Evolutionary conservation across 2,113 vertebrate species (phyloP), one percentile per base, ranked within the genome.

Genomic region (zebrafish (Danio rerio)): DNA sequence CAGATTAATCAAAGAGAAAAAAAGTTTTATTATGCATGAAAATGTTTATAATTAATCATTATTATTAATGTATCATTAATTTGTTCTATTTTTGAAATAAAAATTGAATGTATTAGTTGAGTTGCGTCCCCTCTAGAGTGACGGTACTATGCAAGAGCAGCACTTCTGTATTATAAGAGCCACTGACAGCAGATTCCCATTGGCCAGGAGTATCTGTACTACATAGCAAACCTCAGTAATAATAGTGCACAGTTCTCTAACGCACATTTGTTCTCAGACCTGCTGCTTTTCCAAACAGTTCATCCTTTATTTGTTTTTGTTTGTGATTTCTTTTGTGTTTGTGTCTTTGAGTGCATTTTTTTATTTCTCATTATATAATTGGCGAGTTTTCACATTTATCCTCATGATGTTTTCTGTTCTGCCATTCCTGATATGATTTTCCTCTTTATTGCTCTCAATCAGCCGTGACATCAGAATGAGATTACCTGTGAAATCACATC

Each of bases 401-500:
- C 52, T 76, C 73, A 66, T 82, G 69, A 81, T 82, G 53, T 68
- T 82, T 63, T 79, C 52, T 80, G 49, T 82, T 68, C 42, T 31
- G 78, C 69, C 74, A 43, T 79, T 47, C 18, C 62, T 61, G 53
- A 85, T 82, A 40, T 81, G 75, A 81, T 81, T 71, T 53, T 79
- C 61, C 62, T 82, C 80, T 63, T 73, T 83, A 63, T 63, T 5
- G 56, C 62, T 81, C 68, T 43, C 20, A 63, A 81, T 77, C 80
- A 59, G 68, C 55, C 53, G 3, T 52, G 83, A 73, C 65, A 73
- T 80, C 65, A n/a, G 59, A 77, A 58, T 47, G 61, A 45, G 72
- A 82, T 82, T 55, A 75, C 71, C 52, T 72, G 66, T 49, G 59
- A 71, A 83, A 88, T 52, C 56, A 18, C 66, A 61, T 82, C 61